A percentile compares a stretch with the other conserved stretches of the same genome.
Conservation (phyloP, 2,888 invertebrate genomes). For the Acanthoscelides obtectus region DNA sequence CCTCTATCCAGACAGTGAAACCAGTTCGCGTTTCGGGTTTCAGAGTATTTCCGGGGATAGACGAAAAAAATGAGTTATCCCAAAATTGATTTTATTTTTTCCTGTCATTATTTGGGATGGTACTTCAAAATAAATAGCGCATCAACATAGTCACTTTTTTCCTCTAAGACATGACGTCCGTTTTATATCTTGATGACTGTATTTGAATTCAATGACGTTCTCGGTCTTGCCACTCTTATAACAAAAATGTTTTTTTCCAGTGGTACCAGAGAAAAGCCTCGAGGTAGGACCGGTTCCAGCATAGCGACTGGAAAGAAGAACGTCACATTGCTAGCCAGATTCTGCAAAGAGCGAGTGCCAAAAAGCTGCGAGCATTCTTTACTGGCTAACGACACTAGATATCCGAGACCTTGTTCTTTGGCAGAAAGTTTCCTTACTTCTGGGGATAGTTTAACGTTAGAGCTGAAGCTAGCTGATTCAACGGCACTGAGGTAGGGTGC, state of each 20-base stretch:
- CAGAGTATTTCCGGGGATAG: too few species aligned
- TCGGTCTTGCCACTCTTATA: too few species aligned
- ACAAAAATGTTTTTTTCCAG: background rate
- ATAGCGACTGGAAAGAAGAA: constrained; percentile 50
- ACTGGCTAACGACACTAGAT: constrained; percentile 51
- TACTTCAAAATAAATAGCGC: too few species aligned
- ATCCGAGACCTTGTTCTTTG: constrained; percentile 66
- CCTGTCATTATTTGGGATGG: too few species aligned
- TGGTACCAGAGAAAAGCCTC: background rate
- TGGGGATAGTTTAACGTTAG: constrained; percentile 74
- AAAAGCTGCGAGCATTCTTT: constrained; percentile 80
- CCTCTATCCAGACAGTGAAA: too few species aligned
- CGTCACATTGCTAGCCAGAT: constrained; percentile 73
- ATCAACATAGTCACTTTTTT: too few species aligned
- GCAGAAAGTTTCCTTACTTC: constrained; percentile 81
- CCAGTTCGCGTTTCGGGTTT: too few species aligned
- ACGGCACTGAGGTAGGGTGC: constrained; percentile 81
- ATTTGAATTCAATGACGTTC: too few species aligned
- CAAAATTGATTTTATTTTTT: too few species aligned
- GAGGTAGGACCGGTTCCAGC: constrained; percentile 41
- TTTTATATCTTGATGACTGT: too few species aligned
- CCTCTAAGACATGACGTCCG: too few species aligned
- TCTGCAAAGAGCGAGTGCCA: constrained; percentile 77
- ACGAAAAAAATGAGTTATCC: too few species aligned
- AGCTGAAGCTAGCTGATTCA: constrained; percentile 74